Conservation (phyloP, 1,140 invertebrate species). For the Ceratina australensis region DNA sequence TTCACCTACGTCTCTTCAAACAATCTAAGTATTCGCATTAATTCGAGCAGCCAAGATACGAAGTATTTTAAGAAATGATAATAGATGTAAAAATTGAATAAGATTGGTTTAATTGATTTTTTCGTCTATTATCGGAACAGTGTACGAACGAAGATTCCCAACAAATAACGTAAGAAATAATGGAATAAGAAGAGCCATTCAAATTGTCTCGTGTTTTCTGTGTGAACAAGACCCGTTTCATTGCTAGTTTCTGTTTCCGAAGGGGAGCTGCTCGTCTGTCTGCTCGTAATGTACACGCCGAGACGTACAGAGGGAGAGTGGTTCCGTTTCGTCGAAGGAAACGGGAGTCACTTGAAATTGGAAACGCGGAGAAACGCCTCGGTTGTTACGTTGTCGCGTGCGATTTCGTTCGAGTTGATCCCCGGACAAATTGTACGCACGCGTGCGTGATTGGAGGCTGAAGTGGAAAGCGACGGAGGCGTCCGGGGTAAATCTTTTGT, state of each 20-base stretch:
- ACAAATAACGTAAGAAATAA: too few relatives aligned
- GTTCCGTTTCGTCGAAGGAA: neutral
- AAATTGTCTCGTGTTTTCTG: neutral
- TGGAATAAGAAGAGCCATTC: too few relatives aligned
- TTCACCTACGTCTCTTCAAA: too few relatives aligned
- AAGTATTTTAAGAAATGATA: too few relatives aligned
- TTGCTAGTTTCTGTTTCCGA: conserved; percentile 21
- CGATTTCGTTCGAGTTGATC: conserved; percentile 10
- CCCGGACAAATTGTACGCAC: neutral
- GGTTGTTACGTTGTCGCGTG: neutral
- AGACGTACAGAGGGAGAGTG: neutral
- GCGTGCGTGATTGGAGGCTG: neutral
- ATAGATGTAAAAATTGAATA: too few relatives aligned
- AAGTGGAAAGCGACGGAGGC: neutral
- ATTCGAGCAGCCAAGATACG: too few relatives aligned
- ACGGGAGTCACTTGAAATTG: conserved; percentile 35
- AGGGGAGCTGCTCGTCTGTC: conserved; percentile 4
- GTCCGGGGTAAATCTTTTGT: neutral
- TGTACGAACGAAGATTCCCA: too few relatives aligned
- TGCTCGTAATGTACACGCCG: conserved; percentile 25
- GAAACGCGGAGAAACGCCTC: conserved; percentile 25
- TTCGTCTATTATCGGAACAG: too few relatives aligned
- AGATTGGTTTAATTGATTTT: too few relatives aligned
- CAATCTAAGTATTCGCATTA: too few relatives aligned
- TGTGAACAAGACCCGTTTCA: neutral